These are phyloP conservation scores for Percina caprodes DNA, from an alignment of 2,113 vertebrate species.

Conservation along the genomic window DNA sequence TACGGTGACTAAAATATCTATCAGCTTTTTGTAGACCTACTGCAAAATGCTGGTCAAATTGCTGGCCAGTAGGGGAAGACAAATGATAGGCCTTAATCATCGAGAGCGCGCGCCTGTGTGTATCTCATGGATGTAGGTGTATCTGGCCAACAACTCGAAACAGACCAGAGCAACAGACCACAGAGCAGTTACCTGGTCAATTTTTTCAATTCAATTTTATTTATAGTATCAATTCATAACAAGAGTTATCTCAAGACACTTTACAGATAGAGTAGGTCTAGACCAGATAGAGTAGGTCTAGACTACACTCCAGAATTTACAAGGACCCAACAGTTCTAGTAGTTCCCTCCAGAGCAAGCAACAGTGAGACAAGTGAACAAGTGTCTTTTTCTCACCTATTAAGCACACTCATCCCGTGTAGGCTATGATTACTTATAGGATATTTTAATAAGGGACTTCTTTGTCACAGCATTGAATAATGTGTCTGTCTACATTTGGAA, in stretches of 20 bases:
- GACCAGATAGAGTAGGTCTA: no score
- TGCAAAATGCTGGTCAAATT: neutral
- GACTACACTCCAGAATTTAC: no score
- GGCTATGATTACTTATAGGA: neutral
- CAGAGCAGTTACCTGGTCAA: conserved; percentile 36
- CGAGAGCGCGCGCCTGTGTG: conserved; percentile 32
- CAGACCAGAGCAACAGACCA: conserved; percentile 67
- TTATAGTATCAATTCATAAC: no score
- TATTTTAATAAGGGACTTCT: neutral
- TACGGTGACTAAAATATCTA: neutral
- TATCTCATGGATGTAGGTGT: no score
- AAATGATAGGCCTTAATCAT: conserved; percentile 24
- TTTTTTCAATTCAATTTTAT: no score
- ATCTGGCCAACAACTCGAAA: neutral
- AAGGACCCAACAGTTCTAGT: no score
- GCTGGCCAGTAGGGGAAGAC: conserved; percentile 66
- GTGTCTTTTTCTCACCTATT: neutral
- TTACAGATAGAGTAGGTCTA: no score
- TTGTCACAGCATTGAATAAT: neutral
- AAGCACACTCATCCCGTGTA: neutral
- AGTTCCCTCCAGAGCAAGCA: no score
- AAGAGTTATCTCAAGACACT: no score
- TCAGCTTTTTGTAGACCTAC: neutral
- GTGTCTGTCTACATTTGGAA: neutral
- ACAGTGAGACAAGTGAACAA: conserved; percentile 3